Evolutionary conservation across 2,113 vertebrate species (phyloP).

Genomic region (Clinocottus analis): DNA sequence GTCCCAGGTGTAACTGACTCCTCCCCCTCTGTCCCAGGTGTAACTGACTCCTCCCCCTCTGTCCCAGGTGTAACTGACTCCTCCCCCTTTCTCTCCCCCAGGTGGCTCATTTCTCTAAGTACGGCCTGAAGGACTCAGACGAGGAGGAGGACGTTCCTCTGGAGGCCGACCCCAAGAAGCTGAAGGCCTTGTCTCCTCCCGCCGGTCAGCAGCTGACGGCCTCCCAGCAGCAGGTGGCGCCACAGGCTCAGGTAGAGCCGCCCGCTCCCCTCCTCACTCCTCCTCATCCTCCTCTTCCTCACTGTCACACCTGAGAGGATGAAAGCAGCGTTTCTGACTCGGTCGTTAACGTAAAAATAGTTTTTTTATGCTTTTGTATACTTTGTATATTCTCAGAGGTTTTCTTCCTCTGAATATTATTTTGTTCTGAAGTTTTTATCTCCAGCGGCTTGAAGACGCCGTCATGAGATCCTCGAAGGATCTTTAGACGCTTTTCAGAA

Average conservation of each 20-base stretch:
- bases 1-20: too few relatives aligned
- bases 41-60: too few relatives aligned
- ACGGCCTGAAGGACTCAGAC: constrained; percentile 94
- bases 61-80: too few relatives aligned
- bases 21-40: constrained; percentile 83
- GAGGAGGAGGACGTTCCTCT: constrained; percentile 90
- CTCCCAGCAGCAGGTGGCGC: constrained; percentile 84
- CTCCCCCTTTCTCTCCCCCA: constrained; percentile 54
- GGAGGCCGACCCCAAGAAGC: constrained; percentile 90
- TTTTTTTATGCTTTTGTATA: too few relatives aligned
- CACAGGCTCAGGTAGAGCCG: constrained; percentile 89
- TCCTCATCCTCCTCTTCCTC: constrained; percentile 29
- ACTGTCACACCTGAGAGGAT: constrained; percentile 27
- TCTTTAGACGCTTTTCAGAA: too few relatives aligned
- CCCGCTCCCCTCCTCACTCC: constrained; percentile 54
- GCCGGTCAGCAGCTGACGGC: constrained; percentile 50
- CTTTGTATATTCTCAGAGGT: too few relatives aligned
- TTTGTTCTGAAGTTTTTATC: too few relatives aligned
- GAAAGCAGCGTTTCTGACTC: too few relatives aligned
- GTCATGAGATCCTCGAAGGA: too few relatives aligned
- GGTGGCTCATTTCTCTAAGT: constrained; percentile 98
- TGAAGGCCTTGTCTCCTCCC: constrained; percentile 85
- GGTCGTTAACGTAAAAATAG: too few relatives aligned
- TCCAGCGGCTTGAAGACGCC: too few relatives aligned
- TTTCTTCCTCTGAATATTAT: too few relatives aligned